Evolutionary conservation across 1,140 invertebrate species (phyloP), one percentile per base, ranked within the genome.

Genomic region (Drosophila bocqueti): DNA sequence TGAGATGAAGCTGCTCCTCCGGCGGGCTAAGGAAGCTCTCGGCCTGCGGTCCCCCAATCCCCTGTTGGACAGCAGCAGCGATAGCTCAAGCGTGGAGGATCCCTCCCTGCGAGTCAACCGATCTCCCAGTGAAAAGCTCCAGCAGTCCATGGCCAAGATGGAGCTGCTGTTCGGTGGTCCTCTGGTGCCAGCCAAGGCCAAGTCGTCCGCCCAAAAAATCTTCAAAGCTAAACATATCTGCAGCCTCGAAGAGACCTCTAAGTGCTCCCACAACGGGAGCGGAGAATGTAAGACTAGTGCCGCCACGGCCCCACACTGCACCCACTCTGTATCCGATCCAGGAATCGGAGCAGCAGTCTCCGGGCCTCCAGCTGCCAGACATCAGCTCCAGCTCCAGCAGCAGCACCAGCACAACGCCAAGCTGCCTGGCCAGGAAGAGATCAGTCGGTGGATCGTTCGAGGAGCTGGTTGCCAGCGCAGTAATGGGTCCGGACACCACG

Each of bases 121-220:
- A 15, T 43, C 31, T 1, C n/a, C 49, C 21, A 64, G 50, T 11
- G 34, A 42, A 6, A 49, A 60, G n/a, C 45, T 89, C 10, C 78
- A 82, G 34, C 78, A 68, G 4, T 89, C 85, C 13, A 76, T 89
- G 75, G 80, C 80, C 49, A 86, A 79, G 59, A 92, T 92, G 90
- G 68, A 92, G 47, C 36, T 81, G 50, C 83, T 92, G 0, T 92
- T 92, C 24, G 83, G 46, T 11, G 76, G 59, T 5, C 45, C 67
- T 9, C 18, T 18, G 13, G 26, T 24, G 42, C 5, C 69, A 0
- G 24, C 15, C 11, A 26, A 72, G 13, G n/a, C 18, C 24, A 31
- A 43, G 18, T 5, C 26, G 1, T 4, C 9, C 0, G 11, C 2
- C 2, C 2, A 13, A 3, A 6, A 55, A 24, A 1, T 10, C 52